Evolutionary conservation across 2,113 vertebrate species (phyloP).

Genomic region (Gambusia holbrooki): DNA sequence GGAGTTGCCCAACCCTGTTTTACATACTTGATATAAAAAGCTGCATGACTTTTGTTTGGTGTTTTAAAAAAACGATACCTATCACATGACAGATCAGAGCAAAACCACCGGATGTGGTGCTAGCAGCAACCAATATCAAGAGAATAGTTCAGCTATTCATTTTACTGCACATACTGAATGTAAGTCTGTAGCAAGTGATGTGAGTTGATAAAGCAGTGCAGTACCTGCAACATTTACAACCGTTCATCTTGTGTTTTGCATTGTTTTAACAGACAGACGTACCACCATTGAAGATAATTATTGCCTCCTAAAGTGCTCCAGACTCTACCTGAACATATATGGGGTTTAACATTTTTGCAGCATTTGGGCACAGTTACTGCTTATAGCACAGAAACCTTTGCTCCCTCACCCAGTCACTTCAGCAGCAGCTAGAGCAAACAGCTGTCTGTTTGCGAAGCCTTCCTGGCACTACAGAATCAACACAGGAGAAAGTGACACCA

Average conservation of each 20-base stretch:
- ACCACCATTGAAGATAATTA: background rate
- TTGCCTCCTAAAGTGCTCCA: background rate
- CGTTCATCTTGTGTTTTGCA: conserved; percentile 1
- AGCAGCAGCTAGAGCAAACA: conserved; percentile 51
- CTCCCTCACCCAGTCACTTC: conserved; percentile 33
- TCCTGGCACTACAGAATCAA: conserved; percentile 44
- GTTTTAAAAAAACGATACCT: background rate
- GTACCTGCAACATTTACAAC: conserved; percentile 11
- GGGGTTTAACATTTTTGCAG: conserved; percentile 34
- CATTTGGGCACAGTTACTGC: conserved; percentile 8
- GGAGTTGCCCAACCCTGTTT: no score
- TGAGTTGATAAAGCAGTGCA: background rate
- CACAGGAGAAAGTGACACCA: conserved; percentile 35
- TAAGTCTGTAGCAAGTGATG: background rate
- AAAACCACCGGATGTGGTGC: conserved; percentile 7
- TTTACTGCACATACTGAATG: background rate
- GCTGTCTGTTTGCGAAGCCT: conserved; percentile 52
- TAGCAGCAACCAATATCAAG: background rate
- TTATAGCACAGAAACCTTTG: conserved; percentile 26
- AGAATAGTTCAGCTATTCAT: background rate
- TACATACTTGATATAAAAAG: background rate
- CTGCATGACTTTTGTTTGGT: background rate
- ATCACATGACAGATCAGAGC: background rate
- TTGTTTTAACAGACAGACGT: background rate
- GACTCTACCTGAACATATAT: conserved; percentile 19